Percentiles rank a stretch among this genome's conserved stretches.
These are phyloP conservation scores for Danio albolineatus DNA, from an alignment of 2,797 vertebrate genomes.

Conservation along the genomic window DNA sequence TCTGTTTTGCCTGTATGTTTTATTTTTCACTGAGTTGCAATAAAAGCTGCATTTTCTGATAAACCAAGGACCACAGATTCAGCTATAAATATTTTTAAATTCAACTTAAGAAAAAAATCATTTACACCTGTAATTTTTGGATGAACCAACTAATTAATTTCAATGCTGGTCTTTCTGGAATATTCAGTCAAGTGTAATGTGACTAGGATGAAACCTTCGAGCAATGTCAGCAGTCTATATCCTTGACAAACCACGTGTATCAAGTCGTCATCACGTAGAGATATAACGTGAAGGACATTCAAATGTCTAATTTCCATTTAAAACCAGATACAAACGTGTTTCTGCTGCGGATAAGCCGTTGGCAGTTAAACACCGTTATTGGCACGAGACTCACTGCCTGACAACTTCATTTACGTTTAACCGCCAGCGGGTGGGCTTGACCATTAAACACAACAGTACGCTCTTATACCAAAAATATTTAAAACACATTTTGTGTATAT, in stretches of 20 bases:
- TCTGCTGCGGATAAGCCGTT: background rate
- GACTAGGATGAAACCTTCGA: too few species aligned
- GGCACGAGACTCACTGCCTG: background rate
- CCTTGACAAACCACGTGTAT: background rate
- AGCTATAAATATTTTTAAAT: too few species aligned
- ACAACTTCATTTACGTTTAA: background rate
- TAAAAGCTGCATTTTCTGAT: too few species aligned
- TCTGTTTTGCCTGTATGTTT: too few species aligned
- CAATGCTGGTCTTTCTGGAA: too few species aligned
- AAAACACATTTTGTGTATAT: background rate
- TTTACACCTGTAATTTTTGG: too few species aligned
- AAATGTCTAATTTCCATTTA: background rate
- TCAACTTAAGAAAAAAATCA: too few species aligned
- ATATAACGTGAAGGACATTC: background rate
- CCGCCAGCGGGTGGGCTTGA: slow-evolving; percentile 7
- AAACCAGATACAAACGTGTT: background rate
- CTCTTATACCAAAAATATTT: background rate
- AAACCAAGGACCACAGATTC: too few species aligned
- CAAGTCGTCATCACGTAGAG: too few species aligned
- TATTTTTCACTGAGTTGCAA: too few species aligned
- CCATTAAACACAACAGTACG: background rate
- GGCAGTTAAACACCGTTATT: background rate
- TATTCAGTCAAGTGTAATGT: too few species aligned
- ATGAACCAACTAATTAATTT: too few species aligned
- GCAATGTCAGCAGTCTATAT: background rate